These are phyloP conservation scores for Bufo bufo DNA, from an alignment of 2,113 vertebrate species.

Conservation along the genomic window DNA sequence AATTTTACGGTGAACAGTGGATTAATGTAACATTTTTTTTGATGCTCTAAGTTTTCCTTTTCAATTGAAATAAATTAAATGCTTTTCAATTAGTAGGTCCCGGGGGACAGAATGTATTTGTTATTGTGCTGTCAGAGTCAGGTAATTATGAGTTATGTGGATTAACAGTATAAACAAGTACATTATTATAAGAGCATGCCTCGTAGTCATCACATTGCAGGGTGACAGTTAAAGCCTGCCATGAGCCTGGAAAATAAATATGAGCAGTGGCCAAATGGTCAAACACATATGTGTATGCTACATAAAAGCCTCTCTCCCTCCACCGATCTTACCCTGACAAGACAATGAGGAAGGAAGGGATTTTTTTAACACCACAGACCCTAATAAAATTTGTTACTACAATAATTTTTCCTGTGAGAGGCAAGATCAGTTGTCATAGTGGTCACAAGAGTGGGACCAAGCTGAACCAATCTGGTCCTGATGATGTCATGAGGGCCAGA, in stretches of 20 bases:
- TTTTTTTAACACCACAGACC: no score
- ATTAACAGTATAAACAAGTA: conserved; percentile 36
- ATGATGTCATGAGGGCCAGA: no score
- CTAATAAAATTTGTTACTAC: no score
- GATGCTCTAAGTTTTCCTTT: background rate
- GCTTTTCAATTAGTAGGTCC: conserved; percentile 37
- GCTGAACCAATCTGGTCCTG: no score
- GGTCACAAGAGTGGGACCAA: no score
- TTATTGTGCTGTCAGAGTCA: conserved; percentile 16
- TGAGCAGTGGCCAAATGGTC: background rate
- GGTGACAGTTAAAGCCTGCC: background rate
- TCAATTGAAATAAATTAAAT: conserved; percentile 24
- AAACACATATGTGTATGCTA: no score
- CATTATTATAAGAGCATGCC: background rate
- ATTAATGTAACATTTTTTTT: background rate
- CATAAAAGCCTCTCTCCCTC: no score
- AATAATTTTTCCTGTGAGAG: no score
- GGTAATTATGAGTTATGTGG: conserved; percentile 38
- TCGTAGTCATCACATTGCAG: background rate
- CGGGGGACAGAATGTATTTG: conserved; percentile 36
- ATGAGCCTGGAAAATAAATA: background rate
- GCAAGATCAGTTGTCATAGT: no score
- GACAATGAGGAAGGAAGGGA: no score
- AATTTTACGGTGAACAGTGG: background rate
- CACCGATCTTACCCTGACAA: no score